phyloP scores from a whole-genome alignment of 2,797 vertebrate genomes.

The Nasua narica region DNA sequence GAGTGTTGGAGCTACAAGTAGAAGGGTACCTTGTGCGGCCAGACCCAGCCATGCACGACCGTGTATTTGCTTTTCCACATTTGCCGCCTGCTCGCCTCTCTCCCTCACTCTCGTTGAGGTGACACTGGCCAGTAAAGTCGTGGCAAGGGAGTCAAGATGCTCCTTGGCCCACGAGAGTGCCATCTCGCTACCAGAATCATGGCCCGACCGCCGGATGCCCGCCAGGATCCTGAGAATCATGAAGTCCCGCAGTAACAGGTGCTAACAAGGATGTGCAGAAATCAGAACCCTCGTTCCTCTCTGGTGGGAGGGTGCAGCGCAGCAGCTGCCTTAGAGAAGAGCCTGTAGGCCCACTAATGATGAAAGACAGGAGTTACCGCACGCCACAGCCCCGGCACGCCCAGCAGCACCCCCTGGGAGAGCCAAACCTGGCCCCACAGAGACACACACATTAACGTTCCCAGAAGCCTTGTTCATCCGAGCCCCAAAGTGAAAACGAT shows the following conservation, averaged over 20 bases:
- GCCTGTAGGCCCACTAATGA: background rate
- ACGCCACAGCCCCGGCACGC: background rate
- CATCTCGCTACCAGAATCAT: background rate
- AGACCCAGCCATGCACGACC: rapidly evolving
- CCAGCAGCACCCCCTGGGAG: background rate
- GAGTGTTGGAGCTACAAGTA: too few species aligned
- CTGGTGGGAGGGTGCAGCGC: background rate
- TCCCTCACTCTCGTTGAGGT: background rate
- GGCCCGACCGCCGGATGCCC: background rate
- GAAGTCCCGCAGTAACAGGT: background rate
- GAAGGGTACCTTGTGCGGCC: background rate
- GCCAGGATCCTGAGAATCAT: background rate
- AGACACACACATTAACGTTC: rapidly evolving
- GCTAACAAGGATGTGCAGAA: too few species aligned
- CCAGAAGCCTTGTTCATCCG: background rate
- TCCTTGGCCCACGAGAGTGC: background rate
- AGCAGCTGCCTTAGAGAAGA: background rate
- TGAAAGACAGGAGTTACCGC: background rate
- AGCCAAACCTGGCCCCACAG: background rate
- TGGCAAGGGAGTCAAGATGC: background rate
- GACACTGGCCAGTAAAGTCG: background rate
- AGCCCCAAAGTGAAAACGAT: background rate
- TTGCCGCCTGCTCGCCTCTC: background rate
- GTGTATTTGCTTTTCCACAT: background rate
- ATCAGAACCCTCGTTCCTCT: rapidly evolving